Percentiles rank a stretch among this genome's conserved stretches.
Evolutionary conservation across 2,113 vertebrate species (phyloP).

Genomic region (Parotia lawesii): DNA sequence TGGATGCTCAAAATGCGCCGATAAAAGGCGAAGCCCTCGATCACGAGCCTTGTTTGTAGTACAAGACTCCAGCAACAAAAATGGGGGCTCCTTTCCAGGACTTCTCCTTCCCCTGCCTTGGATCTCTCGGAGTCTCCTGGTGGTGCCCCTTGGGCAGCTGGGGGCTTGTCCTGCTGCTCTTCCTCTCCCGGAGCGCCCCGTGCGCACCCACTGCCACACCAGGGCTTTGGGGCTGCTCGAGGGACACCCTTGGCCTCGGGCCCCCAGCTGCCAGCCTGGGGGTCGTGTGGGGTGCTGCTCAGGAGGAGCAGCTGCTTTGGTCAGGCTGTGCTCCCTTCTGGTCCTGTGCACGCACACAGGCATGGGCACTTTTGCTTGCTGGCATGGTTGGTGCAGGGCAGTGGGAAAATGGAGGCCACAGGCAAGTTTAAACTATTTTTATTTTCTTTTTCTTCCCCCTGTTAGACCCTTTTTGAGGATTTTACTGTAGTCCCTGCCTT

Average conservation of each 20-base stretch:
- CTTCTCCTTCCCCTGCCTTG: neutral
- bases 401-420: neutral
- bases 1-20: fast-evolving
- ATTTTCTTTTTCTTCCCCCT: too few relatives aligned
- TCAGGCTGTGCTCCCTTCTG: neutral
- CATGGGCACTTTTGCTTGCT: fast-evolving
- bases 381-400: fast-evolving
- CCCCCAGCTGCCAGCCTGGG: fast-evolving
- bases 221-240: fast-evolving
- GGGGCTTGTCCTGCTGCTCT: neutral
- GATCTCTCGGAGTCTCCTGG: fast-evolving
- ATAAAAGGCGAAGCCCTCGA: fast-evolving
- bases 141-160: neutral
- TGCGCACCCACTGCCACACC: fast-evolving
- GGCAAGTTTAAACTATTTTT: fast-evolving
- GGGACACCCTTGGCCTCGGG: neutral
- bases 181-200: fast-evolving
- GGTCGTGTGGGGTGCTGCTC: neutral
- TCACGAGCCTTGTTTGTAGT: neutral
- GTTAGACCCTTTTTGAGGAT: neutral
- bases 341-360: fast-evolving
- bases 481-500: neutral
- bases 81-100: neutral
- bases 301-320: neutral
- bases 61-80: neutral